A percentile compares a stretch with the other conserved stretches of the same genome.
Evolutionary conservation across 2,113 vertebrate genomes (phyloP).

Genomic region (Rhadina sibilatrix): DNA sequence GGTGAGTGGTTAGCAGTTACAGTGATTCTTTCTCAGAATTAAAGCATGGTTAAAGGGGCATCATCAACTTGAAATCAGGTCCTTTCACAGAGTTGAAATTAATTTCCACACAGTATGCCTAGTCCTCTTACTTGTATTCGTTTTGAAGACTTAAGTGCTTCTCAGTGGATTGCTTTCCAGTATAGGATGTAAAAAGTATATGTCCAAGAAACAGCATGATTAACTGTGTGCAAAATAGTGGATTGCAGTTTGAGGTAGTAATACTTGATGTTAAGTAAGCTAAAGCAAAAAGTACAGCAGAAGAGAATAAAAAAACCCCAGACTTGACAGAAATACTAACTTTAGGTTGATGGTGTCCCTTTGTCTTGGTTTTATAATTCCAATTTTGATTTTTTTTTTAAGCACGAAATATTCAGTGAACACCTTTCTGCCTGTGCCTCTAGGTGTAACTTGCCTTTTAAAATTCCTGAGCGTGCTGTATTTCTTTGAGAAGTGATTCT

Average conservation of each 20-base stretch:
- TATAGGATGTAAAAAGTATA: neutral
- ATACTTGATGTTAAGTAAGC: neutral
- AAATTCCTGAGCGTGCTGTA: neutral
- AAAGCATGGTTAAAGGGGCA: constrained; percentile 30
- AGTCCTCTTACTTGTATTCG: neutral
- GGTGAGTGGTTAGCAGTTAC: constrained; percentile 12
- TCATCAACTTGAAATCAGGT: constrained; percentile 51
- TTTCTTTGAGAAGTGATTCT: constrained; percentile 37
- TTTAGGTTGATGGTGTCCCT: constrained; percentile 62
- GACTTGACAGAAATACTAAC: neutral
- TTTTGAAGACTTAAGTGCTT: neutral
- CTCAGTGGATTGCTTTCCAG: neutral
- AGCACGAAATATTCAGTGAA: constrained; percentile 36
- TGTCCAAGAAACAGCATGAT: neutral
- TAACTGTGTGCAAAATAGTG: neutral
- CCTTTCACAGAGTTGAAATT: neutral
- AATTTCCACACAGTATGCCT: neutral
- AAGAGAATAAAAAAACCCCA: neutral
- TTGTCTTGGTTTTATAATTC: constrained; percentile 42
- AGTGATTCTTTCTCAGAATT: neutral
- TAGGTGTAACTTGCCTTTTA: constrained; percentile 7
- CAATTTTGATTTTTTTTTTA: neutral
- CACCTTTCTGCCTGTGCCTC: constrained; percentile 32
- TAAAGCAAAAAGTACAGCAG: neutral
- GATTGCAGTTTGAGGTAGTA: neutral